Evolutionary conservation across 2,888 invertebrate genomes (phyloP).

Genomic region (Pyrgus malvae): DNA sequence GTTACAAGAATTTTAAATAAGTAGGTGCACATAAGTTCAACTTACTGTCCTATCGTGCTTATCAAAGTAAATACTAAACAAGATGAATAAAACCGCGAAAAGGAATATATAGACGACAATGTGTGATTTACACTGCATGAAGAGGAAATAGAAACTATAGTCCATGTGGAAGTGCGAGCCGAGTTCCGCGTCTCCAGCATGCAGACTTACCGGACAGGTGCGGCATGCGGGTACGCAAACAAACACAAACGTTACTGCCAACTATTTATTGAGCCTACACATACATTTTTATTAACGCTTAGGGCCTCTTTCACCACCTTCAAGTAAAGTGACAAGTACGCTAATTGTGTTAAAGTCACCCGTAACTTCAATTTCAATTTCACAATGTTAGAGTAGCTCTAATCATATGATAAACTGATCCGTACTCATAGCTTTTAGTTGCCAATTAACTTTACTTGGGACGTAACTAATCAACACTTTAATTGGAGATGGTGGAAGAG

Average conservation of each 20-base stretch:
- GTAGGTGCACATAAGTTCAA: neutral
- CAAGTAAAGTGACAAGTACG: too few species aligned
- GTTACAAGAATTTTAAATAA: too few species aligned
- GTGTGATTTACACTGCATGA: slow-evolving; percentile 25
- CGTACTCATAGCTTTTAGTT: too few species aligned
- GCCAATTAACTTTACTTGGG: too few species aligned
- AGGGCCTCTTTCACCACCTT: too few species aligned
- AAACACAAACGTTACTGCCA: slow-evolving; percentile 59
- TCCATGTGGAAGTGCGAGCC: slow-evolving; percentile 2
- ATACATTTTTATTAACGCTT: too few species aligned
- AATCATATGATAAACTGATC: too few species aligned
- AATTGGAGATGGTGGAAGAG: too few species aligned
- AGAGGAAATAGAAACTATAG: slow-evolving; percentile 15
- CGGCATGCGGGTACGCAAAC: slow-evolving; percentile 58
- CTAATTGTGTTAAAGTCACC: too few species aligned
- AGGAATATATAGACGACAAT: slow-evolving; percentile 21
- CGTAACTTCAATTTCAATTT: too few species aligned
- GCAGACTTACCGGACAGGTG: slow-evolving; percentile 20
- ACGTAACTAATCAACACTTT: too few species aligned
- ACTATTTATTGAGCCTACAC: slow-evolving; percentile 55
- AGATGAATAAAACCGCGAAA: slow-evolving; percentile 15
- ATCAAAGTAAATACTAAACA: slow-evolving; percentile 24
- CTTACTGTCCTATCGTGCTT: neutral
- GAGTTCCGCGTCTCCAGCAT: neutral
- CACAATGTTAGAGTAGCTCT: too few species aligned